Evolutionary conservation across 1,140 invertebrate species (phyloP), one percentile per base, ranked within the genome.

Genomic region (Pectinophora gossypiella): DNA sequence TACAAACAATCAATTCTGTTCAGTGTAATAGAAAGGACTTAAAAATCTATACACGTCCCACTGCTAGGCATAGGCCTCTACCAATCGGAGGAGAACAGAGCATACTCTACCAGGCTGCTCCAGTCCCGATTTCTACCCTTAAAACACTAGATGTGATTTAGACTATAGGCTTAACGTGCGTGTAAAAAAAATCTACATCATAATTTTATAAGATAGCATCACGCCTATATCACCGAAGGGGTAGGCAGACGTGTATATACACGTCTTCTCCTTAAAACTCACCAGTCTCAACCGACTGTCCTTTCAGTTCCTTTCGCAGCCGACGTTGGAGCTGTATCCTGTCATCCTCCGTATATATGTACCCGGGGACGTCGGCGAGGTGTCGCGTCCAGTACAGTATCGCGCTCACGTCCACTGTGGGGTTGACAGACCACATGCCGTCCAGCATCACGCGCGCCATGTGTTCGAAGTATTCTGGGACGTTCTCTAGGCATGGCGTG

Each of bases 381-480:
- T 73, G 54, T 22, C 68, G 68, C 1, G 68, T 70, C 52, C 51
- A 71, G 55, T 80, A 89, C 9, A 89, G 20, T 32, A 68, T 59
- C 6, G 69, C 72, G 0, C 79, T 70, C 0, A 66, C 43, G 3
- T 84, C 57, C 4, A 86, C 51, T 0, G 74, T 70, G 0, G 87
- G 85, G 59, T 83, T 86, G 15, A 82, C 59, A 20, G 53, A 69
- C 78, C 82, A 88, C 59, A 89, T 56, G 1, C 86, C 87, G n/a
- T 89, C 70, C 3, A 90, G 53, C 59, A 90, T 76, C 0, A 76
- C 75, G 0, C 74, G 59, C 0, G 84, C 60, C 82, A 89, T 84
- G 54, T 85, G 80, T 51, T 85, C 75, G 61, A 89, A 90, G 53
- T 88, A 78, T 50, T 87, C 76, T 0, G 88, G 83, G 6, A 88